Base-by-base conservation (phyloP, 2,888 invertebrate species). In the Pemphredon lugubris region DNA sequence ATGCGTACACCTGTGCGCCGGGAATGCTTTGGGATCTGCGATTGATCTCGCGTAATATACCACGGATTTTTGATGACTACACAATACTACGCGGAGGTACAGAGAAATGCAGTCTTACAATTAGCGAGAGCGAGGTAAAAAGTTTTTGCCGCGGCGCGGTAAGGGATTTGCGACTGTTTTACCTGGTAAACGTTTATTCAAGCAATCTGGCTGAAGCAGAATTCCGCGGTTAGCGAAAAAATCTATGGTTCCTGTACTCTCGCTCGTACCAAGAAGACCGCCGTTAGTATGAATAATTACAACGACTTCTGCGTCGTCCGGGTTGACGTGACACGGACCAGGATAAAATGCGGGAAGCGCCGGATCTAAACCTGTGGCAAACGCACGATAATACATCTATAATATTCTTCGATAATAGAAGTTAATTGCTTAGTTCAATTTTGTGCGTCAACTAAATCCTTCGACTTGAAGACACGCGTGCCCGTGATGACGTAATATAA, bases 221-320 rank as follows among this genome's bases (percentile, higher is more conserved):
- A n/a, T 51, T 3, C 87, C 87, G 2, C 66, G 66, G 51, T 87
- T 87, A 14, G 85, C 78, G 44, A 73, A 86, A 60, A 86, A 86
- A 44, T 87, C 86, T 2, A 79, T 73, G 7, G 76, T 83, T 2
- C 87, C 87, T 4, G 83, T 84, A 5, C 18, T 5, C 2, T 4
- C 0, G 5, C 44, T 57, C 0, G 79, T 79, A 0, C 87, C 87
- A 39, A 80, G 86, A 20, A 72, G 0, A 2, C 85, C 86, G 1
- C 72, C 81, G 23, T 87, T 85, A 2, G 87, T 87, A 44, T 87
- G 87, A 18, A 87, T 70, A 2, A 84, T 64, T 44, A 84, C 86
- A 3, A 87, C 82, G 23, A 71, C 65, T 26, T 42, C 50, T 0
- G 83, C 87, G 30, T 84, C 83, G 0, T 5, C 44, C 1, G 55